These are phyloP conservation scores for Eremobia ochroleuca DNA, from an alignment of 2,888 invertebrate genomes.

Conservation along the genomic window DNA sequence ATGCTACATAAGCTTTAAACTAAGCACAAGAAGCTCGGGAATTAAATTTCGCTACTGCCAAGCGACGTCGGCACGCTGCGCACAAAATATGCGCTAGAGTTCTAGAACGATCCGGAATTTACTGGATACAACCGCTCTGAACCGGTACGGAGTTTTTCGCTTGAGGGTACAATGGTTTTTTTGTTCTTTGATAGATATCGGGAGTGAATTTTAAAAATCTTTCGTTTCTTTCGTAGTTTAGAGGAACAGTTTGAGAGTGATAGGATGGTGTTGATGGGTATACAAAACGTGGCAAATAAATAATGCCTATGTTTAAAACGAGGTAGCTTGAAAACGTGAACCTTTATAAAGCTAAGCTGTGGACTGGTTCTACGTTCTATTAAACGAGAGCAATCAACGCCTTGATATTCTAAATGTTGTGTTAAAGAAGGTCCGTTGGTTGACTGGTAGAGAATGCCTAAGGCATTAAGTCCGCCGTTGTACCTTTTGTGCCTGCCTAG, in stretches of 20 bases:
- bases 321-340: neutral
- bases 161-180: constrained; percentile 33
- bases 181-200: constrained; percentile 44
- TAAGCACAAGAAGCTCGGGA: constrained; percentile 75
- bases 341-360: neutral
- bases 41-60: constrained; percentile 80
- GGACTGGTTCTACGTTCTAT: neutral
- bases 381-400: neutral
- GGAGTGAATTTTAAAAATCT: constrained; percentile 38
- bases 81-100: constrained; percentile 77
- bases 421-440: too few relatives aligned
- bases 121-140: constrained; percentile 71
- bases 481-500: too few relatives aligned
- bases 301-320: neutral
- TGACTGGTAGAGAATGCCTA: too few relatives aligned
- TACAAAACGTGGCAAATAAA: neutral
- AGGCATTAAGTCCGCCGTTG: too few relatives aligned
- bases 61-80: constrained; percentile 74
- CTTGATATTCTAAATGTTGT: neutral
- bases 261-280: constrained; percentile 4
- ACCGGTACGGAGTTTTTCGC: constrained; percentile 56
- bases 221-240: constrained; percentile 10
- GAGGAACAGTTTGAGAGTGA: constrained; percentile 4
- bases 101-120: constrained; percentile 71
- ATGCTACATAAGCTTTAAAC: constrained; percentile 59